These are phyloP conservation scores for Leptinotarsa rubiginosa DNA, from an alignment of 2,888 invertebrate genomes.

Conservation along the genomic window DNA sequence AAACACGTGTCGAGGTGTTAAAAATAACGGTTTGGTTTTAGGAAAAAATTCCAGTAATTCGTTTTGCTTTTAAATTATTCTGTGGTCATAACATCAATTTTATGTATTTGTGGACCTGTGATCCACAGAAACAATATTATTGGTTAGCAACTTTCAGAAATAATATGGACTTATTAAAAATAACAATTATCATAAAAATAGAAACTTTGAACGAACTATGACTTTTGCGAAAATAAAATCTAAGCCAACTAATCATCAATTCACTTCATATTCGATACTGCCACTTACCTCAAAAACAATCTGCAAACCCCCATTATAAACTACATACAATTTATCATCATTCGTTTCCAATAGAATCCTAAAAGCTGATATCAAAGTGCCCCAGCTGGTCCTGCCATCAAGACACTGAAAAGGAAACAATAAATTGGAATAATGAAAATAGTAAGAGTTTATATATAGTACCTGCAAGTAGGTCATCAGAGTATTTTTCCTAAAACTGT, in stretches of 20 bases:
- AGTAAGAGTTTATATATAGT: constrained; percentile 48
- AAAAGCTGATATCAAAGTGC: constrained; percentile 90
- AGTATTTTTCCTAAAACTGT: constrained; percentile 85
- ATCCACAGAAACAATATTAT: too few species aligned
- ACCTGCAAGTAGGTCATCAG: constrained; percentile 88
- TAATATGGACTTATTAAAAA: too few species aligned
- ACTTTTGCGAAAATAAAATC: too few species aligned
- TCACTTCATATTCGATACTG: neutral
- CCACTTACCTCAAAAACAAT: constrained; percentile 78
- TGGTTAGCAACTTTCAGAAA: too few species aligned
- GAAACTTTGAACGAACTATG: too few species aligned
- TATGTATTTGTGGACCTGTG: too few species aligned
- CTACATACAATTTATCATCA: constrained; percentile 88
- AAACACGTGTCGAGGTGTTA: too few species aligned
- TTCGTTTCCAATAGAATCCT: constrained; percentile 89
- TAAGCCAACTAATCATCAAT: neutral
- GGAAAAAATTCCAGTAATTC: too few species aligned
- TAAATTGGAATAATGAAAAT: neutral
- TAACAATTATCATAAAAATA: too few species aligned
- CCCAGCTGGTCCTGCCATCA: constrained; percentile 93
- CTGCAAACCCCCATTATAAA: constrained; percentile 90
- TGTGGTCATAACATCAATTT: too few species aligned
- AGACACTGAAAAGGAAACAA: constrained; percentile 69
- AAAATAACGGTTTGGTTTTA: too few species aligned
- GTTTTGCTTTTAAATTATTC: too few species aligned